Evolutionary conservation across 2,113 vertebrate genomes (phyloP).

Genomic region (Ciconia maguari): DNA sequence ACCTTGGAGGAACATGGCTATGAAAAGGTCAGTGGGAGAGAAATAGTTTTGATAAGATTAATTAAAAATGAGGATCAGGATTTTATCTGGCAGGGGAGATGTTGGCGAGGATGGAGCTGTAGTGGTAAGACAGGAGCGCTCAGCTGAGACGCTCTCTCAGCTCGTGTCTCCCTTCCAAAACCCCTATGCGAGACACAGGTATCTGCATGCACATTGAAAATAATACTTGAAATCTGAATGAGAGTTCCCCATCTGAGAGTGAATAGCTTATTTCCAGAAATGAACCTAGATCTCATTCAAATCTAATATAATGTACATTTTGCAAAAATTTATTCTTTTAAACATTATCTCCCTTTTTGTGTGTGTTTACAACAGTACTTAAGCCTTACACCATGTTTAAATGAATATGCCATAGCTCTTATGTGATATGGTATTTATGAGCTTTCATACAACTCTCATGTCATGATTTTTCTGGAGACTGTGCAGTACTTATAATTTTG

Average conservation of each 20-base stretch:
- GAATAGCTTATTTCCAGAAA: not conserved
- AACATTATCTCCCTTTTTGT: not conserved
- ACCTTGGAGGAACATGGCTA: not conserved
- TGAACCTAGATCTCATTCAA: not conserved
- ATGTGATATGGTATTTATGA: fast-evolving
- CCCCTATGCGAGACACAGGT: fast-evolving
- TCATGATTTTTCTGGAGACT: not conserved
- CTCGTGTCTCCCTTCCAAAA: not conserved
- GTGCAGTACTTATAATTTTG: not conserved
- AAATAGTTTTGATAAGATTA: not conserved
- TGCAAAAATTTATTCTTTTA: not conserved
- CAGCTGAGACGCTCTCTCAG: not conserved
- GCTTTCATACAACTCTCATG: not conserved
- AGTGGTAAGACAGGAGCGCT: not conserved
- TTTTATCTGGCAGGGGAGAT: not conserved
- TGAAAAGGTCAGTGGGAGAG: not conserved
- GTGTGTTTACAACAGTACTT: not conserved
- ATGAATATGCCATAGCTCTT: not conserved
- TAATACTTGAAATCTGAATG: not conserved
- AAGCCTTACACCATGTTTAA: not conserved
- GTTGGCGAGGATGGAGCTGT: not conserved
- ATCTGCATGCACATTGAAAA: not conserved
- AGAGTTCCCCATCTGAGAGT: not conserved
- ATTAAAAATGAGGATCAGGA: not conserved
- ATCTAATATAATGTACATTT: not conserved